Base-by-base conservation (phyloP, 2,797 vertebrate species). In the Spheniscus humboldti region DNA sequence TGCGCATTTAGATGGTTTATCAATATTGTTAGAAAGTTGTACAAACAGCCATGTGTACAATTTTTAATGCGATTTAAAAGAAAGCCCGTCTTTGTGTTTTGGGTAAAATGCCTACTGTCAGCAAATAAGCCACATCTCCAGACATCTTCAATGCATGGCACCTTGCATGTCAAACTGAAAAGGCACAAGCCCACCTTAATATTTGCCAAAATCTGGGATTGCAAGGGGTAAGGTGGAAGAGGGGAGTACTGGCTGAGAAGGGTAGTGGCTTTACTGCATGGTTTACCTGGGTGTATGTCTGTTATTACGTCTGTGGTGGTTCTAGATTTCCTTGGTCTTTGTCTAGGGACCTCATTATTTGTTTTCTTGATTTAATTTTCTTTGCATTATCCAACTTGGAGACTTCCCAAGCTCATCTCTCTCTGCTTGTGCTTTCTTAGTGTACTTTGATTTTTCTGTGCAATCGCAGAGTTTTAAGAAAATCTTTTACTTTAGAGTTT, bases 331-430 rank as follows among this genome's bases (percentile, higher is more conserved):
- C 18, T 96, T 96, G 92, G 74, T 91, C 92, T 97, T 88, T 94
- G 89, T 93, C 95, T 91, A 52, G 41, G 91, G 95, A 97, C 86
- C 92, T 93, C 67, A 47, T 96, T 87, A 73, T 77, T 89, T 96
- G 68, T 91, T 97, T 97, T 96, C 94, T 96, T 97, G 71, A 92
- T 98, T 97, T 68, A n/a, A 30, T 92, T 94, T 95, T 64, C 97
- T 97, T 97, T 97, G 96, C 93, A 94, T 98, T 98, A 96, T 94
- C 85, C 97, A 98, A 97, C 97, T 97, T 97, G 97, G 95, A 82
- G 95, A 86, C 91, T 98, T 97, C 97, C 96, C 92, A 90, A 97
- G 94, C 94, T 93, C 66, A 97, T 98, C 19, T 86, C 24, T 90
- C 28, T 12, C 48, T 81, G 56, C 97, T 97, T 96, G 31, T 5